Percentiles rank a stretch among this genome's conserved stretches.
phyloP scores from a whole-genome alignment of 1,140 invertebrate genomes.

The Drosophila fuyamai region DNA sequence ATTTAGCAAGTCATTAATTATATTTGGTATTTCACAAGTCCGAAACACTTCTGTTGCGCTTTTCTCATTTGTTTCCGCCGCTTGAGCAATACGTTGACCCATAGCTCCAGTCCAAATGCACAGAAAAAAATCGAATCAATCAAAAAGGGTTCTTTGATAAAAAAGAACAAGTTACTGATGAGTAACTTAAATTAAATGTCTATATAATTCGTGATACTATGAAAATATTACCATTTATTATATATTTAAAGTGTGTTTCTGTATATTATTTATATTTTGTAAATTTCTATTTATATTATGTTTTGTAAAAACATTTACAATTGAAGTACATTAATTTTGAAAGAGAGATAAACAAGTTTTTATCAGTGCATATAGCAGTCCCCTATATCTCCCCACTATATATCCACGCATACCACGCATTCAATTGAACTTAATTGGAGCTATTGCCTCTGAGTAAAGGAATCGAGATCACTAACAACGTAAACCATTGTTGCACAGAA shows the following conservation, averaged over 20 bases:
- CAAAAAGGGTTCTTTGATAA: neutral
- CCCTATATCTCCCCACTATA: slow-evolving; percentile 15
- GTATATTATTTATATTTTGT: no score
- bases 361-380: neutral
- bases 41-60: slow-evolving; percentile 16
- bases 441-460: slow-evolving; percentile 13
- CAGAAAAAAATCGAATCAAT: neutral
- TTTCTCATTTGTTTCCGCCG: slow-evolving; percentile 32
- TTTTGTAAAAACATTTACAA: no score
- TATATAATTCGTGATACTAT: no score
- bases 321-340: no score
- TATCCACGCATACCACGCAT: slow-evolving; percentile 46
- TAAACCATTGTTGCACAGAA: slow-evolving; percentile 1
- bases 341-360: neutral
- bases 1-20: slow-evolving; percentile 67
- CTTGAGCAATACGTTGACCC: slow-evolving; percentile 66
- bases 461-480: slow-evolving; percentile 28
- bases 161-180: no score
- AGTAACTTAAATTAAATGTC: no score
- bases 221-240: no score
- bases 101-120: slow-evolving; percentile 7
- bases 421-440: slow-evolving; percentile 79
- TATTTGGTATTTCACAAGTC: slow-evolving; percentile 63
- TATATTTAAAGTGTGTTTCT: no score
- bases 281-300: no score